Conservation (phyloP, 2,888 invertebrate genomes). For the Nipponacmea schrenckii region DNA sequence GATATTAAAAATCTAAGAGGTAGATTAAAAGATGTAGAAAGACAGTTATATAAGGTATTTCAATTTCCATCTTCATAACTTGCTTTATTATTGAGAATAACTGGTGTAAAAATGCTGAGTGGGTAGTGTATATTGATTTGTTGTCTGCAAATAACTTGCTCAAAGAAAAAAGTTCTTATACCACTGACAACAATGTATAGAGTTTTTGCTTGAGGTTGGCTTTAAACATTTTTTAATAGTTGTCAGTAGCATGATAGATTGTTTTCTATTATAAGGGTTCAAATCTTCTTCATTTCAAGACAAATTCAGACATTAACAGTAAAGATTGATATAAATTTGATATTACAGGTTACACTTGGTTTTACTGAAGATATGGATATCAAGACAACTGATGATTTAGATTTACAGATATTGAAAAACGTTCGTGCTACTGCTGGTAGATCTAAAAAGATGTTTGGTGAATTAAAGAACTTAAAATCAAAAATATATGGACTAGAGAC, state of each 20-base stretch:
- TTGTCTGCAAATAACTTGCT: too few species aligned
- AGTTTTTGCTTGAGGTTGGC: too few species aligned
- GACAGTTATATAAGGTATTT: conserved; percentile 66
- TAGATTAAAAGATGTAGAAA: conserved; percentile 66
- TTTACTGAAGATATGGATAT: conserved; percentile 61
- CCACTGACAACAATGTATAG: too few species aligned
- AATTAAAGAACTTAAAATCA: conserved; percentile 66
- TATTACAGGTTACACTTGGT: conserved; percentile 62
- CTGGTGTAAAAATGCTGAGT: too few species aligned
- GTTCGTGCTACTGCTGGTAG: conserved; percentile 64
- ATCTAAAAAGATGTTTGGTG: conserved; percentile 63
- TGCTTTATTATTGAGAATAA: too few species aligned
- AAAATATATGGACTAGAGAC: conserved; percentile 67
- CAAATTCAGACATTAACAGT: too few species aligned
- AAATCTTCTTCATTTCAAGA: too few species aligned
- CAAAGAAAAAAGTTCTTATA: too few species aligned
- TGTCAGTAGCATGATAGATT: too few species aligned
- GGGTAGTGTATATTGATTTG: too few species aligned
- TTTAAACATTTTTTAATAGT: too few species aligned
- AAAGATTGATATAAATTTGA: not conserved
- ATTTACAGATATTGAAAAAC: conserved; percentile 65
- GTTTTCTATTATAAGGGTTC: too few species aligned
- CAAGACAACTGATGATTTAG: conserved; percentile 63
- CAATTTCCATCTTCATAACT: not conserved
- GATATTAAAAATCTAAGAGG: conserved; percentile 67